These are phyloP conservation scores for Meandrusa payeni DNA, from an alignment of 2,888 invertebrate genomes.

Conservation along the genomic window DNA sequence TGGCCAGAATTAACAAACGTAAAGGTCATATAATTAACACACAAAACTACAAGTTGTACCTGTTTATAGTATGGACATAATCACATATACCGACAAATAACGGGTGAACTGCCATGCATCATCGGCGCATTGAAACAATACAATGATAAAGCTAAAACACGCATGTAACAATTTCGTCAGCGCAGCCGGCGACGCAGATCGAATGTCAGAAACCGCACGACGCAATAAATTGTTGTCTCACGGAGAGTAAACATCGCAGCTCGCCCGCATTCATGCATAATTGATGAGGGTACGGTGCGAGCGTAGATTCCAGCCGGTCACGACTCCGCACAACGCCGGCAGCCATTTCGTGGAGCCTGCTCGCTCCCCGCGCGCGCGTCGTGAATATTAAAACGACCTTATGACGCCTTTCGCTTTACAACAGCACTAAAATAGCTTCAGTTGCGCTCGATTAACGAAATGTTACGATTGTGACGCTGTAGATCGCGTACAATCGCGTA, in stretches of 20 bases:
- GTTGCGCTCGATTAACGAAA: slow-evolving; percentile 48
- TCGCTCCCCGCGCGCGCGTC: slow-evolving; percentile 56
- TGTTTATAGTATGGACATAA: no score
- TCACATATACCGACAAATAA: no score
- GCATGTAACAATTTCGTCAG: slow-evolving; percentile 50
- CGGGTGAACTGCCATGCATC: no score
- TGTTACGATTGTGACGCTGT: slow-evolving; percentile 40
- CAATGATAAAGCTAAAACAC: slow-evolving; percentile 15
- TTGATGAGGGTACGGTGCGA: slow-evolving; percentile 74
- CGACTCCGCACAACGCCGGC: slow-evolving; percentile 70
- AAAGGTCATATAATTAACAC: no score
- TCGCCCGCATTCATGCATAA: slow-evolving; percentile 78
- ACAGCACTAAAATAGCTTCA: slow-evolving; percentile 46
- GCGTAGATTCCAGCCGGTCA: slow-evolving; percentile 76
- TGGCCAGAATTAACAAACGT: no score
- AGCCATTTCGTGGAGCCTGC: slow-evolving; percentile 76
- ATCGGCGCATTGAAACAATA: slow-evolving; percentile 19
- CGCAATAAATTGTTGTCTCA: slow-evolving; percentile 77
- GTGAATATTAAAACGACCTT: slow-evolving; percentile 69
- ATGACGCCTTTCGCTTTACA: slow-evolving; percentile 41
- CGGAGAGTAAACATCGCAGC: slow-evolving; percentile 76
- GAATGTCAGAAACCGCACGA: slow-evolving; percentile 77
- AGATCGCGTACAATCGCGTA: slow-evolving; percentile 52
- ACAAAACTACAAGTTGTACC: no score
- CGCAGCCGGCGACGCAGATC: slow-evolving; percentile 46